phyloP scores from a whole-genome alignment of 2,888 invertebrate species.

The Xestoiulus laeticollis region DNA sequence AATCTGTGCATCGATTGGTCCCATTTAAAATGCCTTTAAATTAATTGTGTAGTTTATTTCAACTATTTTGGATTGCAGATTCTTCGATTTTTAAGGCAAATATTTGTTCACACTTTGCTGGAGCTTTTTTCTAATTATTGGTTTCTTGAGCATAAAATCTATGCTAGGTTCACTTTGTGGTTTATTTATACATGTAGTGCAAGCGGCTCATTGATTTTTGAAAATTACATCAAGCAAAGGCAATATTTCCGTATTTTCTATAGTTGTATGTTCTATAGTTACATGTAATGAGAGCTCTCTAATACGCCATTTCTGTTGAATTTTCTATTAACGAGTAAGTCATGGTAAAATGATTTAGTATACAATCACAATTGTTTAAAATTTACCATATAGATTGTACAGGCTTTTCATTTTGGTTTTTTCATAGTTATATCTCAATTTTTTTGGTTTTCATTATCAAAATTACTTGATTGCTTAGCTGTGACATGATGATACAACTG shows the following conservation, averaged over 20 bases:
- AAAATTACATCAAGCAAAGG: not conserved
- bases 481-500: too few relatives aligned
- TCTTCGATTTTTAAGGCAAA: slow-evolving; percentile 1
- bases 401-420: too few relatives aligned
- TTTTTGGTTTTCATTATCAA: too few relatives aligned
- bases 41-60: slow-evolving; percentile 7
- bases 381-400: too few relatives aligned
- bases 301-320: too few relatives aligned
- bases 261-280: too few relatives aligned
- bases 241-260: not conserved
- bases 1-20: not conserved
- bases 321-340: too few relatives aligned
- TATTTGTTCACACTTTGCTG: not conserved
- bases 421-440: too few relatives aligned
- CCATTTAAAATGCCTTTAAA: not conserved
- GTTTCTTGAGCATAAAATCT: not conserved
- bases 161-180: not conserved
- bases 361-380: too few relatives aligned
- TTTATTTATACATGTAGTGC: not conserved
- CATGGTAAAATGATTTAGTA: too few relatives aligned
- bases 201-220: not conserved
- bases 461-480: too few relatives aligned
- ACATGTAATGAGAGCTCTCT: not conserved
- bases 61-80: not conserved
- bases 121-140: not conserved